These are phyloP conservation scores for Strix aluco DNA, from an alignment of 2,113 vertebrate genomes.

Conservation along the genomic window DNA sequence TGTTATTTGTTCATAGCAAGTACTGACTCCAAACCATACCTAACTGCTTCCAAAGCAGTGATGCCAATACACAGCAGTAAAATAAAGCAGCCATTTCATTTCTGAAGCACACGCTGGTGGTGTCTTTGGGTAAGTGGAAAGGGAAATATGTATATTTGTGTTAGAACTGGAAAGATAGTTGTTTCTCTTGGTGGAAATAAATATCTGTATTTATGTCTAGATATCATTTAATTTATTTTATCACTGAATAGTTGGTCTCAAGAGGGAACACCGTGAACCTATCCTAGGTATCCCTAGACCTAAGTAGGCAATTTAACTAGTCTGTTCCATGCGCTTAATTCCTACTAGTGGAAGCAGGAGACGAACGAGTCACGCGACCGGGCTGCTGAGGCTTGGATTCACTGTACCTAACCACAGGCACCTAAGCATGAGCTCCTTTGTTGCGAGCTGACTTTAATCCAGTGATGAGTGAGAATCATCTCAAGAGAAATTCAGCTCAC, in stretches of 20 bases:
- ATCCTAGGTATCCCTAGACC: neutral
- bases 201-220: slow-evolving; percentile 29
- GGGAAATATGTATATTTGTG: neutral
- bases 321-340: neutral
- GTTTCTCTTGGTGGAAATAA: slow-evolving; percentile 24
- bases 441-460: neutral
- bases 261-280: neutral
- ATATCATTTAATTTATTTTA: slow-evolving; percentile 46
- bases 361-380: accelerated
- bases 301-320: neutral
- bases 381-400: neutral
- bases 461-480: neutral
- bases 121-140: neutral
- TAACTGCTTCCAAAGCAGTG: neutral
- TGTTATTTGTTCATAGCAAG: neutral
- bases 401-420: neutral
- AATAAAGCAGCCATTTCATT: neutral
- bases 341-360: neutral
- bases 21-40: neutral
- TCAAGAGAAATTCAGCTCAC: neutral
- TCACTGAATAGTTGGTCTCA: neutral
- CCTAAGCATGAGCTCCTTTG: neutral
- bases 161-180: slow-evolving; percentile 7
- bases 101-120: neutral
- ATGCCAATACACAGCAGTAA: neutral